These are phyloP conservation scores for Nemotelus pantherinus DNA, from an alignment of 2,888 invertebrate genomes.

Conservation along the genomic window DNA sequence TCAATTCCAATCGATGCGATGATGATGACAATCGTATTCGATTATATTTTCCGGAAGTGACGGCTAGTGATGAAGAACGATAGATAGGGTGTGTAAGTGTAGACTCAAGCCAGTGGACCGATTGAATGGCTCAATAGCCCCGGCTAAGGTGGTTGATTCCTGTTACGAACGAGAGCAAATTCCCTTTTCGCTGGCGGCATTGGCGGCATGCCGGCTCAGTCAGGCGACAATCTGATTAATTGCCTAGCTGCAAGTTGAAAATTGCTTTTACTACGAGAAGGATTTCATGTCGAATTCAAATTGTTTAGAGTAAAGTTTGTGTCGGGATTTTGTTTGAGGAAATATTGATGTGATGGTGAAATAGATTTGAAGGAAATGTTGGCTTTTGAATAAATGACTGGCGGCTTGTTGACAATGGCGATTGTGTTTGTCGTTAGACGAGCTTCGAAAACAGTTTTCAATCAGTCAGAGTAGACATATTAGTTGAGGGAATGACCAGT, in stretches of 20 bases:
- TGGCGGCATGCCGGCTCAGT: background rate
- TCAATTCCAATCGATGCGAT: constrained; percentile 28
- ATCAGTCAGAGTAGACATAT: too few relatives aligned
- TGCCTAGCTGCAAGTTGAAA: constrained; percentile 27
- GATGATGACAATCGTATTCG: constrained; percentile 31
- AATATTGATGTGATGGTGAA: background rate
- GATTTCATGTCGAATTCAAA: background rate
- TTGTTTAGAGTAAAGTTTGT: background rate
- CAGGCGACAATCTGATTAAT: constrained; percentile 33
- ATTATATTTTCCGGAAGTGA: constrained; percentile 12
- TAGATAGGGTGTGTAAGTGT: background rate
- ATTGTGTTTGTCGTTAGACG: too few relatives aligned
- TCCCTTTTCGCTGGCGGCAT: constrained; percentile 2
- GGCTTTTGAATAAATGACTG: background rate
- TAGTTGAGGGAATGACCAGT: too few relatives aligned
- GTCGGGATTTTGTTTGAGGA: background rate
- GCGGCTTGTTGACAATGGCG: background rate
- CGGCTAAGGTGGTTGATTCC: background rate
- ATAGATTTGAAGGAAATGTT: background rate
- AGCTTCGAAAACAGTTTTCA: too few relatives aligned
- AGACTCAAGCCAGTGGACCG: background rate
- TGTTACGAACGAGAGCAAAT: background rate
- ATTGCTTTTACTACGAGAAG: background rate
- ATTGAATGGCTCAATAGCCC: background rate
- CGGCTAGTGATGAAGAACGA: background rate